Base-by-base conservation (phyloP, 2,888 invertebrate genomes). In the Tetramorium bicarinatum region DNA sequence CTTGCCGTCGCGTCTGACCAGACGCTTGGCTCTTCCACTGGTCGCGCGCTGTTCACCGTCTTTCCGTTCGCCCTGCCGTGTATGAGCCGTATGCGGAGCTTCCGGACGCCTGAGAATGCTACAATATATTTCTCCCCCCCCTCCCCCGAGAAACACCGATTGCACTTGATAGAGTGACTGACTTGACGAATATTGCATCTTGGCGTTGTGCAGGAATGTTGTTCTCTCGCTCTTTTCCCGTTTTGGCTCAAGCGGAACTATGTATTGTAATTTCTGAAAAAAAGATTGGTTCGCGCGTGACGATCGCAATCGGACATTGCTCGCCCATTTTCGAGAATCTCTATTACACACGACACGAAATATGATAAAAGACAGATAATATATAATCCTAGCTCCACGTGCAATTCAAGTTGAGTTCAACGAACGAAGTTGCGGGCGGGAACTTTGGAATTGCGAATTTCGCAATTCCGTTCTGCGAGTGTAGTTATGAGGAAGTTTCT, bases 1-100 rank as follows among this genome's bases (percentile, higher is more conserved):
- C 29, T 34, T 34, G 13, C 21, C 71, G 18, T 15, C 75, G 64
- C 79, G 93, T 89, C 91, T 84, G 91, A 90, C 87, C 88, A 87
- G 66, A 87, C 91, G 83, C 89, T 88, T 88, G 91, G 83, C 82
- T 87, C 69, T 79, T 89, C 89, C 76, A 92, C 92, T 91, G 71
- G 7, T 71, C 59, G 69, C 44, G 47, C 61, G 89, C 71, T 38
- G 21, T 52, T 66, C 47, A 21, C 49, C 56, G 64, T 76, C 75
- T 34, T 67, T 82, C 82, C 83, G 81, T 25, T 59, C 64, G 56
- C 41, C 7, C 79, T 56, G 54, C 59, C 29, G 29, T 34, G 29
- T 4, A 34, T 4, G 11, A 61, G 15, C 59, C 7, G 13, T 13
- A 21, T 4, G 3, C 52, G 13, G 21, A 52, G 38, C 44, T 25